Evolutionary conservation across 2,797 vertebrate genomes (phyloP).

Genomic region (Scarus forsteni): DNA sequence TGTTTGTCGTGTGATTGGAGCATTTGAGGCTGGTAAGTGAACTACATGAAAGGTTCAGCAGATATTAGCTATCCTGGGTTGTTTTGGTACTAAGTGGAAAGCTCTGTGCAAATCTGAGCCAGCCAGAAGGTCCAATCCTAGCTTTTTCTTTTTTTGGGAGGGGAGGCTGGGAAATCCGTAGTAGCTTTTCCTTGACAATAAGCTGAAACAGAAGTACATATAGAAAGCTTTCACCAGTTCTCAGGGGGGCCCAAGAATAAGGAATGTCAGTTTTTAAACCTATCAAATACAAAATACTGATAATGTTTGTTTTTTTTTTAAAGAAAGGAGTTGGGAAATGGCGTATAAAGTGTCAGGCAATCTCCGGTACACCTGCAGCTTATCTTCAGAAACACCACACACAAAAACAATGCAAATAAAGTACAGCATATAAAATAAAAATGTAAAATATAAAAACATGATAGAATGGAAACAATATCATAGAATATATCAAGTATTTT

Average conservation of each 20-base stretch:
- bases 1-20: constrained; percentile 50
- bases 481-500: constrained; percentile 74
- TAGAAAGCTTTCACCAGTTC: constrained; percentile 61
- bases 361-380: constrained; percentile 57
- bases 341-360: constrained; percentile 64
- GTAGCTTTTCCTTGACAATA: constrained; percentile 42
- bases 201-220: constrained; percentile 63
- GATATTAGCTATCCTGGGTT: constrained; percentile 54
- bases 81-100: constrained; percentile 59
- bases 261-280: constrained; percentile 65
- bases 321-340: constrained; percentile 52
- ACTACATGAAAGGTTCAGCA: constrained; percentile 53
- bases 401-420: constrained; percentile 45
- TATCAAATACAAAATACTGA: constrained; percentile 64
- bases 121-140: constrained; percentile 60
- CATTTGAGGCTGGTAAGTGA: constrained; percentile 69
- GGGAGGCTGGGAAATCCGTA: constrained; percentile 39
- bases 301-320: constrained; percentile 26
- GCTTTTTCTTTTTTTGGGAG: constrained; percentile 48
- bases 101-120: constrained; percentile 74
- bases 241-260: constrained; percentile 55
- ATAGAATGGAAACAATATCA: constrained; percentile 64
- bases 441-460: constrained; percentile 71
- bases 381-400: constrained; percentile 47
- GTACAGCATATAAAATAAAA: constrained; percentile 64